Percentiles rank a stretch among this genome's conserved stretches.
phyloP scores from a whole-genome alignment of 2,113 vertebrate genomes.

The Jaculus jaculus region DNA sequence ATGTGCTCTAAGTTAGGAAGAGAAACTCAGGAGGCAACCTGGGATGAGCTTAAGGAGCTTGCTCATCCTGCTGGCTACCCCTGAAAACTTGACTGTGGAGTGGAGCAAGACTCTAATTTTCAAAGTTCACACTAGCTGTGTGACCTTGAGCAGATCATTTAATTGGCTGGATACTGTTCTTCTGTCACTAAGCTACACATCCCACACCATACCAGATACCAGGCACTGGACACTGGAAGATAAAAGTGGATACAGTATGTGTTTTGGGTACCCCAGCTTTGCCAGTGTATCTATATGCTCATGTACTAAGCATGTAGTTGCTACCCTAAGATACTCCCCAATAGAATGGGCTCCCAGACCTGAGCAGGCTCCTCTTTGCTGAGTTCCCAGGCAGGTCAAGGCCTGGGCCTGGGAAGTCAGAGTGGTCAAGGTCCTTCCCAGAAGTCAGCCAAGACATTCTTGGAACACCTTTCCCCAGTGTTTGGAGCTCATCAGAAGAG shows the following conservation, averaged over 20 bases:
- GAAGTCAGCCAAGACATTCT: neutral
- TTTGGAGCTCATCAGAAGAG: neutral
- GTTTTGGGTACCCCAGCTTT: neutral
- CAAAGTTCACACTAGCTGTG: neutral
- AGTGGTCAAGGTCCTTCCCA: neutral
- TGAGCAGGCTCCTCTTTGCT: neutral
- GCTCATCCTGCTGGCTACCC: neutral
- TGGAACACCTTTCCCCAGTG: neutral
- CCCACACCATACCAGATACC: neutral
- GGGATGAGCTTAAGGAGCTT: no score
- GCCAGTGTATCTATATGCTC: neutral
- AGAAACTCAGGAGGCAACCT: neutral
- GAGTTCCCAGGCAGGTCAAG: neutral
- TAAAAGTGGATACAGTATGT: neutral
- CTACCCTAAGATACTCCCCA: neutral
- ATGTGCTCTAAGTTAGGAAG: neutral
- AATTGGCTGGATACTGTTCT: neutral
- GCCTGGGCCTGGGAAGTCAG: neutral
- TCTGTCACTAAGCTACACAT: neutral
- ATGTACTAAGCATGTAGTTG: fast-evolving
- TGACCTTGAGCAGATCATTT: neutral
- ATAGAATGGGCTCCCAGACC: neutral
- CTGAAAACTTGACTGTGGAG: neutral
- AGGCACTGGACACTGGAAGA: neutral
- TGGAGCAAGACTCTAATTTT: neutral